phyloP scores from a whole-genome alignment of 1,140 invertebrate genomes.

The Drosophila athabasca region DNA sequence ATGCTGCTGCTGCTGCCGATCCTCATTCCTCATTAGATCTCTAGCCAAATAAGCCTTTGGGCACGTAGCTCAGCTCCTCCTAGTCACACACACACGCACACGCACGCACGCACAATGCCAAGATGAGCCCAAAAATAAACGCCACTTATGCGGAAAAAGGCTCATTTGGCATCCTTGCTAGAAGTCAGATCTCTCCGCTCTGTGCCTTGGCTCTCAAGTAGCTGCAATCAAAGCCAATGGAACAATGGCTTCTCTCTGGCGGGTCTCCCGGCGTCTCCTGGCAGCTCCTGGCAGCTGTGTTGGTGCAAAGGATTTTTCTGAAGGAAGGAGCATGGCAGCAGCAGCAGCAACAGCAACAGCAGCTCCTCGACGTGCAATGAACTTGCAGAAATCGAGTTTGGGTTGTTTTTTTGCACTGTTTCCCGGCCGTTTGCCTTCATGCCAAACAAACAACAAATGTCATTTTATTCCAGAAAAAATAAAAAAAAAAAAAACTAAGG shows the following conservation, averaged over 20 bases:
- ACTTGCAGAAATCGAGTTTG: constrained; percentile 56
- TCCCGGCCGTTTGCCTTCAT: constrained; percentile 31
- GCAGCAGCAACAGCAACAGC: not conserved
- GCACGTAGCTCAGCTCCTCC: constrained; percentile 57
- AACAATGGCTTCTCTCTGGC: constrained; percentile 52
- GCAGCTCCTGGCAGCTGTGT: constrained; percentile 58
- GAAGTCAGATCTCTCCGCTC: constrained; percentile 31
- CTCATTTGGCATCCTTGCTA: constrained; percentile 40
- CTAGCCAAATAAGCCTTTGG: constrained; percentile 58
- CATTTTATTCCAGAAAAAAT: constrained; percentile 41
- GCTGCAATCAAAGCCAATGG: constrained; percentile 59
- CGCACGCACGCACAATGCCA: constrained; percentile 33
- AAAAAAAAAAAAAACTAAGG: constrained; percentile 37
- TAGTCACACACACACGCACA: constrained; percentile 13
- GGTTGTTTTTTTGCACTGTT: constrained; percentile 46
- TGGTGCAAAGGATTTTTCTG: constrained; percentile 62
- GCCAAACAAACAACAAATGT: constrained; percentile 73
- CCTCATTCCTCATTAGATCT: constrained; percentile 38
- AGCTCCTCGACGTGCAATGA: constrained; percentile 40
- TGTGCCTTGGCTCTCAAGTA: constrained; percentile 50
- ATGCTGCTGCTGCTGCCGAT: constrained; percentile 29
- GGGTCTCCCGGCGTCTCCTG: constrained; percentile 21
- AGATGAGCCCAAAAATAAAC: constrained; percentile 74
- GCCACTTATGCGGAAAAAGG: constrained; percentile 59
- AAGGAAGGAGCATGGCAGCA: constrained; percentile 17